phyloP scores from a whole-genome alignment of 1,140 invertebrate species.

The Drosophila teissieri region DNA sequence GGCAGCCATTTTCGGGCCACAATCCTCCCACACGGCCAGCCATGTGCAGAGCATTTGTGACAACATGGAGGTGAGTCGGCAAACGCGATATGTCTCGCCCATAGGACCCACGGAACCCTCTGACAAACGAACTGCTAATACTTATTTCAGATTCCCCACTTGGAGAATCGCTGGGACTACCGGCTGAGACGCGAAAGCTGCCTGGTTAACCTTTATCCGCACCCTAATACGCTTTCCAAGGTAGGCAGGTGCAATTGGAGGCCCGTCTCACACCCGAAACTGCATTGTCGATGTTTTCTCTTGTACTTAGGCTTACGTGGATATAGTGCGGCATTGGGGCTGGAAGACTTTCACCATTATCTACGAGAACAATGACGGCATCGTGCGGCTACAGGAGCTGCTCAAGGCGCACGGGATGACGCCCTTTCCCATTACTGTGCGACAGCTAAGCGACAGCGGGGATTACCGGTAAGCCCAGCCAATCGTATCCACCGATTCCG shows the following conservation, averaged over 20 bases:
- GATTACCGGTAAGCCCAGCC: conserved; percentile 89
- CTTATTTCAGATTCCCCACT: conserved; percentile 90
- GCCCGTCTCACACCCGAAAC: background rate
- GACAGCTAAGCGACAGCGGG: conserved; percentile 91
- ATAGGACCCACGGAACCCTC: conserved; percentile 1
- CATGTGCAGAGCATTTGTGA: conserved; percentile 98
- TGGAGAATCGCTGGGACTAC: conserved; percentile 97
- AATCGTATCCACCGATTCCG: conserved; percentile 1
- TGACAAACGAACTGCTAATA: conserved; percentile 20
- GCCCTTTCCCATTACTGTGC: conserved; percentile 91
- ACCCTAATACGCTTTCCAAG: conserved; percentile 94
- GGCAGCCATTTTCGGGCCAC: conserved; percentile 97
- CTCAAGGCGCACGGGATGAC: conserved; percentile 94
- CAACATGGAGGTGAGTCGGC: conserved; percentile 90
- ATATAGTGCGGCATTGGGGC: conserved; percentile 94
- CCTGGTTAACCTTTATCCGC: conserved; percentile 96
- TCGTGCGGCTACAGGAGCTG: conserved; percentile 96
- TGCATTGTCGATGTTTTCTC: conserved; percentile 23
- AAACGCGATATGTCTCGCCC: background rate
- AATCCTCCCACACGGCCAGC: conserved; percentile 94
- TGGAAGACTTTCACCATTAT: conserved; percentile 98
- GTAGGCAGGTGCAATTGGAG: conserved; percentile 85
- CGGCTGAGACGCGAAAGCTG: conserved; percentile 94
- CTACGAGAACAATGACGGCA: conserved; percentile 97
- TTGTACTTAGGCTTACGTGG: conserved; percentile 91